Evolutionary conservation across 2,888 invertebrate species (phyloP).

Genomic region (Morinoia aosen): DNA sequence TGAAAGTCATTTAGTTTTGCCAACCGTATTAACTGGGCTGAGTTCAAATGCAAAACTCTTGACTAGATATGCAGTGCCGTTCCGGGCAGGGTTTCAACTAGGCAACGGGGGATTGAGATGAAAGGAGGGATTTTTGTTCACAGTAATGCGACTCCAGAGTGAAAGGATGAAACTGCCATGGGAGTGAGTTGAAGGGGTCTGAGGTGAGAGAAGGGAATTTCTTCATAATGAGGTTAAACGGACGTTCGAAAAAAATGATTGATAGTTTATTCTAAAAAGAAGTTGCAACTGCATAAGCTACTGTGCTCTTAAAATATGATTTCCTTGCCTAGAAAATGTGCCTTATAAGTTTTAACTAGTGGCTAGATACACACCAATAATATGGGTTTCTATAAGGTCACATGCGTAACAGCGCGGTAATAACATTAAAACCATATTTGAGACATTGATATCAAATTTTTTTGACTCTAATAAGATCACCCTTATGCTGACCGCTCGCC

Average conservation of each 20-base stretch:
- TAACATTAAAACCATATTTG: too few relatives aligned
- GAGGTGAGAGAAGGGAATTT: not conserved
- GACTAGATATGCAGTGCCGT: not conserved
- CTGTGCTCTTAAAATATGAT: not conserved
- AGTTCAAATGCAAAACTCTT: not conserved
- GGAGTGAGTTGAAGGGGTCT: not conserved
- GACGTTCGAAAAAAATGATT: not conserved
- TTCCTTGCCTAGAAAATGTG: not conserved
- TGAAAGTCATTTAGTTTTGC: not conserved
- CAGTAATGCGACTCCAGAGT: not conserved
- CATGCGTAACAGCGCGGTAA: too few relatives aligned
- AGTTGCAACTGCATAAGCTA: not conserved
- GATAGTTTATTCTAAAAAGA: not conserved
- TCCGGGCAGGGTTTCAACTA: not conserved
- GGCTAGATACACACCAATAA: not conserved
- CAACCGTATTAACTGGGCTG: not conserved
- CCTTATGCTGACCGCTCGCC: too few relatives aligned
- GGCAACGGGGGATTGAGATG: not conserved
- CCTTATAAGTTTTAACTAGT: not conserved
- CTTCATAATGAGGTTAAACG: not conserved
- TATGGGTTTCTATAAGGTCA: not conserved
- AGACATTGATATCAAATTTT: too few relatives aligned
- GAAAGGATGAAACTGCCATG: not conserved
- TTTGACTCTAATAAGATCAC: too few relatives aligned
- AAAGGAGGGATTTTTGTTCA: not conserved